Evolutionary conservation across 2,797 vertebrate genomes (phyloP).

Genomic region (Kryptopterus vitreolus): DNA sequence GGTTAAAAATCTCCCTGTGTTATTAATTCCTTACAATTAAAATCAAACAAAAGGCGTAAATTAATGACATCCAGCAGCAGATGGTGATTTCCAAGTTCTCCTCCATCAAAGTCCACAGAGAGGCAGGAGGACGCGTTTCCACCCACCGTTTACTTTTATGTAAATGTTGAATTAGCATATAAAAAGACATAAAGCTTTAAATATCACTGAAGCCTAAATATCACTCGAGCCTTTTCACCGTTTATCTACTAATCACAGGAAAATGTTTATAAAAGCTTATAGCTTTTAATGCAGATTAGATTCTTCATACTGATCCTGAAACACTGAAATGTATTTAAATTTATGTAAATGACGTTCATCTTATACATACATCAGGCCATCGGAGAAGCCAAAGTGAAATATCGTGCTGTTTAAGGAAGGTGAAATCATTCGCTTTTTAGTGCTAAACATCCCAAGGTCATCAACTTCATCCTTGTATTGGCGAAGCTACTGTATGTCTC

Average conservation of each 20-base stretch:
- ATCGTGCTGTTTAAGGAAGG: not conserved
- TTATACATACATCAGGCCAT: not conserved
- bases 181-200: not conserved
- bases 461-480: not conserved
- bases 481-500: not conserved
- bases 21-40: not conserved
- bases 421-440: not conserved
- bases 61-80: not conserved
- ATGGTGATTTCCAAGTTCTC: not conserved
- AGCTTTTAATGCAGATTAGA: not conserved
- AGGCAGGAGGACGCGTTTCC: not conserved
- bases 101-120: not conserved
- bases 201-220: not conserved
- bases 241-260: not conserved
- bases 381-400: not conserved
- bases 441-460: not conserved
- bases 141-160: not conserved
- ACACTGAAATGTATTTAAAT: not conserved
- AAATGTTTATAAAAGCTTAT: conserved; percentile 4
- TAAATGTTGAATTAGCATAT: conserved; percentile 1
- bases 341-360: not conserved
- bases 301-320: not conserved
- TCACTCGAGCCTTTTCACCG: not conserved
- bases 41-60: not conserved
- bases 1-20: not conserved